Percentiles rank a stretch among this genome's conserved stretches.
Conservation (phyloP, 2,888 invertebrate genomes). For the Apodemia hepburni region DNA sequence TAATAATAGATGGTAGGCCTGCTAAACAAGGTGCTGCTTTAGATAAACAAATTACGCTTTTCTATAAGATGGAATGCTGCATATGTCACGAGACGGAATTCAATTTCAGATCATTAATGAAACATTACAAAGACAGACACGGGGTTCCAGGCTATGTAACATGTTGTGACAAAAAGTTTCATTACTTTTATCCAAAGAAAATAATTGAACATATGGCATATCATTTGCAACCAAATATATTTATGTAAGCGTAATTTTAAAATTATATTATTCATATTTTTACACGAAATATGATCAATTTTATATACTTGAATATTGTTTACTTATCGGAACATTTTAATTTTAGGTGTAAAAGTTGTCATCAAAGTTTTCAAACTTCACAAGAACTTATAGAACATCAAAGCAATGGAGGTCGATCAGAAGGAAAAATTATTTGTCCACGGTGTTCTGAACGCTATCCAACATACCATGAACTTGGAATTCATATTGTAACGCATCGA, state of each 20-base stretch:
- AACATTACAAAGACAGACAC: conserved; percentile 71
- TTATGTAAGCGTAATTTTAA: conserved; percentile 53
- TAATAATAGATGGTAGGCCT: conserved; percentile 62
- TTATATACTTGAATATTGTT: too few relatives aligned
- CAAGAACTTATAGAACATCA: conserved; percentile 64
- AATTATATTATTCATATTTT: too few relatives aligned
- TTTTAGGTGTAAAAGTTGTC: conserved; percentile 65
- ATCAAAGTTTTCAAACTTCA: conserved; percentile 68
- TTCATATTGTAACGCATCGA: conserved; percentile 59
- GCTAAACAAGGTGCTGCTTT: conserved; percentile 63
- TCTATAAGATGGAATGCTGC: conserved; percentile 74
- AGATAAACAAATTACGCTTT: conserved; percentile 67
- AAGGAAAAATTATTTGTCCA: conserved; percentile 66
- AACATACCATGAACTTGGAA: conserved; percentile 66
- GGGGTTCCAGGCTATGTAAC: conserved; percentile 72
- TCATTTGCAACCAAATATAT: conserved; percentile 68
- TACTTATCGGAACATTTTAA: too few relatives aligned
- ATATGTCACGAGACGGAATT: conserved; percentile 69
- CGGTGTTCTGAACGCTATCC: conserved; percentile 64
- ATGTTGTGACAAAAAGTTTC: conserved; percentile 71
- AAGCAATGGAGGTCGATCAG: conserved; percentile 63
- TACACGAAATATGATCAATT: too few relatives aligned
- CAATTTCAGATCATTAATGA: conserved; percentile 67
- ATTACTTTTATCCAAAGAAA: conserved; percentile 72
- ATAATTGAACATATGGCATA: conserved; percentile 75